Percentiles rank a stretch among this genome's conserved stretches.
Conservation (phyloP, 2,797 vertebrate species). For the Chromis chromis region DNA sequence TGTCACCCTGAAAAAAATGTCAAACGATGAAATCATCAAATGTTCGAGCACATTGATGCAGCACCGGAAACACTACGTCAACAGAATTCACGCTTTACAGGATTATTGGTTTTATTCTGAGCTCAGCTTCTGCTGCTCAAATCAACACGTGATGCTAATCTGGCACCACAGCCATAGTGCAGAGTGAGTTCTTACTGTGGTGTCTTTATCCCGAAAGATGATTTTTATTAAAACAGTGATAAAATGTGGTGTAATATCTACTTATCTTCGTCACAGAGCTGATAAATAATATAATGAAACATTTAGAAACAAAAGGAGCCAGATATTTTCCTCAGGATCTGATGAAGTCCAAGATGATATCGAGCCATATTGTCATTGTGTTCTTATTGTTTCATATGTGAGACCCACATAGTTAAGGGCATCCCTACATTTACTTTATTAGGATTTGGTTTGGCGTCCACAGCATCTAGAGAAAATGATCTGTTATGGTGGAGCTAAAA, state of each 20-base stretch:
- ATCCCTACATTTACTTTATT: neutral
- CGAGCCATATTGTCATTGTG: neutral
- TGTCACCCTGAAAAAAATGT: neutral
- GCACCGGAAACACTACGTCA: neutral
- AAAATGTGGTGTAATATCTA: no score
- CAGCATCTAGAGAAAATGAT: neutral
- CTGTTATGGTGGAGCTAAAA: no score
- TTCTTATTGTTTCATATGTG: neutral
- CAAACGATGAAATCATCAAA: constrained; percentile 28
- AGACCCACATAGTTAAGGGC: neutral
- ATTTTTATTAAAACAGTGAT: no score
- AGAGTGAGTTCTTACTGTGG: no score
- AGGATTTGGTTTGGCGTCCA: neutral
- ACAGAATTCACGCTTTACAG: no score
- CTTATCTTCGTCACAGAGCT: no score
- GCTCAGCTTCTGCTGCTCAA: neutral
- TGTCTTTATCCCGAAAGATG: no score
- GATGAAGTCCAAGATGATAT: neutral
- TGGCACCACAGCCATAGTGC: no score
- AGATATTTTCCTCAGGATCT: neutral
- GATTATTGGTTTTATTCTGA: constrained; percentile 14
- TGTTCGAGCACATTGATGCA: neutral
- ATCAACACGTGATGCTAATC: no score
- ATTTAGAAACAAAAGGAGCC: no score
- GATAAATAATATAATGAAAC: no score